A percentile compares a stretch with the other conserved stretches of the same genome.
phyloP scores from a whole-genome alignment of 2,113 vertebrate genomes.

The Columba livia region DNA sequence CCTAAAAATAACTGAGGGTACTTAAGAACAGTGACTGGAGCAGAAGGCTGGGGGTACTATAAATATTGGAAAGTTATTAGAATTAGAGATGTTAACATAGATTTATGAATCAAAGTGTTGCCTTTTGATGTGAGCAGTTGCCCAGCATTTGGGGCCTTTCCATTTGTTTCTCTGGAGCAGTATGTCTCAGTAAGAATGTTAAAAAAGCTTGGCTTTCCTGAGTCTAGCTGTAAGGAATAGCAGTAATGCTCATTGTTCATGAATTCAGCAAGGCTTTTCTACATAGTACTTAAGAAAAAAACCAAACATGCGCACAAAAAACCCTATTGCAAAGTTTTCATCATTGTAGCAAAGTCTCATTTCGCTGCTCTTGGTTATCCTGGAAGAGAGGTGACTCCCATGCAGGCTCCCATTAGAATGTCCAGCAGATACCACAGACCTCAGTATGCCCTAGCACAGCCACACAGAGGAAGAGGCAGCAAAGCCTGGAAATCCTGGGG shows the following conservation, averaged over 20 bases:
- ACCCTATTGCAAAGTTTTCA: neutral
- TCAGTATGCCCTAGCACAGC: neutral
- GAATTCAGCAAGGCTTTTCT: neutral
- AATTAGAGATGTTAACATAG: neutral
- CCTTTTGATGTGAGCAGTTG: neutral
- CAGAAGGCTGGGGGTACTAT: neutral
- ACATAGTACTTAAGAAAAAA: neutral
- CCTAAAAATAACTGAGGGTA: neutral
- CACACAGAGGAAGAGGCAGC: neutral
- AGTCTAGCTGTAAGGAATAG: neutral
- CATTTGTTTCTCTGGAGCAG: neutral
- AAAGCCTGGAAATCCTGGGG: neutral
- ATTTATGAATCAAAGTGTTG: neutral
- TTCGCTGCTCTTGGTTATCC: neutral
- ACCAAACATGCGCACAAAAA: neutral
- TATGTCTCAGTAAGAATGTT: neutral
- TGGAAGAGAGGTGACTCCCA: neutral
- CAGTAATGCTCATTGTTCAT: neutral
- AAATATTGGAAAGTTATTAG: neutral
- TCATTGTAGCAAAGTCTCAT: neutral
- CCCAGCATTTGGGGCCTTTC: neutral
- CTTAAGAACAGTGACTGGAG: neutral
- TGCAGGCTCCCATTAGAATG: neutral
- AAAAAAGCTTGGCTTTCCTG: neutral
- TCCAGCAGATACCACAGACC: neutral